These are phyloP conservation scores for Leptinotarsa texana DNA, from an alignment of 1,140 invertebrate species.

Conservation along the genomic window DNA sequence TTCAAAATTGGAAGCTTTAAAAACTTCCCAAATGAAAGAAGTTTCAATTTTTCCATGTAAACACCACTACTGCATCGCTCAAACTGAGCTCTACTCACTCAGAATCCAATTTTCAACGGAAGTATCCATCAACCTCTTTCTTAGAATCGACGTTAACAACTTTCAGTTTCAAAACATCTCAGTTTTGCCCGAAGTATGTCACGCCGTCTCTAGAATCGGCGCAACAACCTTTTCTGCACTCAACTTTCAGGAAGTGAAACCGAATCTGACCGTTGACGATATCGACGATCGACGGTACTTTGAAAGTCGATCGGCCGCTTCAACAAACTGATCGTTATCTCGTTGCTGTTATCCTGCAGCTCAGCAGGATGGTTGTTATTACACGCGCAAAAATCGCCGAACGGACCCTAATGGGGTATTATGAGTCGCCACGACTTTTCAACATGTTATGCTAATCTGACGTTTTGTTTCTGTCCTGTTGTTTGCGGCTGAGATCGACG, in stretches of 20 bases:
- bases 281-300: background rate
- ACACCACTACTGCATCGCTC: no score
- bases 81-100: no score
- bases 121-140: no score
- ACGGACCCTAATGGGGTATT: constrained; percentile 5
- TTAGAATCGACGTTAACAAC: no score
- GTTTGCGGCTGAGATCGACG: no score
- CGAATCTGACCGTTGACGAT: background rate
- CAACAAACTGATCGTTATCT: constrained; percentile 11
- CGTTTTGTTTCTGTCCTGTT: no score
- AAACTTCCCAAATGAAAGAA: no score
- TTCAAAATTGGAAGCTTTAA: no score
- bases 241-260: constrained; percentile 20
- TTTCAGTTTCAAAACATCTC: no score
- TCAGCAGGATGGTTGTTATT: constrained; percentile 16
- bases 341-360: constrained; percentile 9
- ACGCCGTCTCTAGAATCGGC: background rate
- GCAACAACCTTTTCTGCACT: background rate
- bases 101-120: no score
- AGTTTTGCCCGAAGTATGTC: no score
- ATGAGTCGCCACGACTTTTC: constrained; percentile 10
- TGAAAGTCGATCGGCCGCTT: constrained; percentile 10
- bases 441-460: background rate
- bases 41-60: no score
- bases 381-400: constrained; percentile 7